Conservation (phyloP, 30 jellyfish, hydroid and myxozoan genomes). For the Hydractinia echinata region DNA sequence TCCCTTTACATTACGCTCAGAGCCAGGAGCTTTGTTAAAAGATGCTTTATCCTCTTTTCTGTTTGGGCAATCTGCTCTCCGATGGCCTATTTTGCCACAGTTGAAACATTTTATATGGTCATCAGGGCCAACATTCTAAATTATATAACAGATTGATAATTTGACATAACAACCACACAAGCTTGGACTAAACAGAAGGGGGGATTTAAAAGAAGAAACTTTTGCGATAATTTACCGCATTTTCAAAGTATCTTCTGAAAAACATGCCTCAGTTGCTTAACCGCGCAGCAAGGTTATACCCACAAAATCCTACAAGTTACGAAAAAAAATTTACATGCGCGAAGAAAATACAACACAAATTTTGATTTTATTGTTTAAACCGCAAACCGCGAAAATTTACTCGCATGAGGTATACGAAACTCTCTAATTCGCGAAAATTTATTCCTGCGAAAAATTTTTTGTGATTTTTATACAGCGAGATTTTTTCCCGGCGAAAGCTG, state of each 20-base stretch:
- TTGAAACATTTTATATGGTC: constrained; percentile 11
- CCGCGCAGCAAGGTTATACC: not conserved
- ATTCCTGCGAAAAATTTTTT: too few species aligned
- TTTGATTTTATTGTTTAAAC: not conserved
- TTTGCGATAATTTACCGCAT: too few species aligned
- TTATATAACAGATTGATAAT: too few species aligned
- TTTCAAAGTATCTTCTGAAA: too few species aligned
- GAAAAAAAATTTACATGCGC: not conserved
- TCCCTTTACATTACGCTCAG: not conserved
- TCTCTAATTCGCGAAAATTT: too few species aligned
- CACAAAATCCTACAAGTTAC: not conserved
- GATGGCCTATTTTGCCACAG: constrained; percentile 43
- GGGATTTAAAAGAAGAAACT: too few species aligned
- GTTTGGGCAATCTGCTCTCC: constrained; percentile 40
- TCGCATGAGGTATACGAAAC: too few species aligned
- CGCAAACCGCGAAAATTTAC: not conserved
- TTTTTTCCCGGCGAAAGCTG: too few species aligned
- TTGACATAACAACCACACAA: too few species aligned
- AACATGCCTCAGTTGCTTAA: not conserved
- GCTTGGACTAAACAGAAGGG: too few species aligned
- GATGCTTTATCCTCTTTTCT: constrained; percentile 2
- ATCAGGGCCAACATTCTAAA: not conserved
- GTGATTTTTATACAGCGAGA: too few species aligned
- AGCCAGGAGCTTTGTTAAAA: constrained; percentile 13
- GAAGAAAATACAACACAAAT: not conserved